Evolutionary conservation across 2,888 invertebrate species (phyloP).

Genomic region (Phrixothrix hirtus): DNA sequence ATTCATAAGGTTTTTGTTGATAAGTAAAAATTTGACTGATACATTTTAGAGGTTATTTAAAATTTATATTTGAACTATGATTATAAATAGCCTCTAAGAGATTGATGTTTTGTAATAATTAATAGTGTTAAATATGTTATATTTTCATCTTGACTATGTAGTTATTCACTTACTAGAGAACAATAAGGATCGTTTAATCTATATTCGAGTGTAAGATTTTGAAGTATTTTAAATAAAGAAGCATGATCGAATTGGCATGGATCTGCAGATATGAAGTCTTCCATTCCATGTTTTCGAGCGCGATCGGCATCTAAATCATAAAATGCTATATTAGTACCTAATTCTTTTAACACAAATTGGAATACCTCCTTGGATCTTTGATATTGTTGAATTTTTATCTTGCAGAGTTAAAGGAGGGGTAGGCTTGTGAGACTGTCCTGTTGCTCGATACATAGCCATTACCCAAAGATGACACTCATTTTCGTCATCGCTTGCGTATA

Average conservation of each 20-base stretch:
- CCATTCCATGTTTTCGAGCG: constrained; percentile 98
- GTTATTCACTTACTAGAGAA: constrained; percentile 79
- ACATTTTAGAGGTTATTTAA: no score
- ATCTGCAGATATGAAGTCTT: constrained; percentile 99
- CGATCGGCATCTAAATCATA: constrained; percentile 78
- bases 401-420: constrained; percentile 81
- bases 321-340: neutral
- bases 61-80: no score
- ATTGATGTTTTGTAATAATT: no score
- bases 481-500: constrained; percentile 95
- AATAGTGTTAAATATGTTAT: no score
- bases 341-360: constrained; percentile 16
- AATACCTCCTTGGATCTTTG: constrained; percentile 92
- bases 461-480: constrained; percentile 99
- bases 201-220: constrained; percentile 92
- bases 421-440: constrained; percentile 98
- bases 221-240: constrained; percentile 86
- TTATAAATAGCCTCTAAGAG: no score
- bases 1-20: no score
- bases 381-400: constrained; percentile 84
- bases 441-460: constrained; percentile 99
- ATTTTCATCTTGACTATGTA: no score
- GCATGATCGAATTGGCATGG: constrained; percentile 97
- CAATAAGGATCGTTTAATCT: constrained; percentile 97
- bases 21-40: no score